A percentile compares a stretch with the other conserved stretches of the same genome.
Conservation (phyloP, 2,113 vertebrate species). For the Tragelaphus buxtoni region DNA sequence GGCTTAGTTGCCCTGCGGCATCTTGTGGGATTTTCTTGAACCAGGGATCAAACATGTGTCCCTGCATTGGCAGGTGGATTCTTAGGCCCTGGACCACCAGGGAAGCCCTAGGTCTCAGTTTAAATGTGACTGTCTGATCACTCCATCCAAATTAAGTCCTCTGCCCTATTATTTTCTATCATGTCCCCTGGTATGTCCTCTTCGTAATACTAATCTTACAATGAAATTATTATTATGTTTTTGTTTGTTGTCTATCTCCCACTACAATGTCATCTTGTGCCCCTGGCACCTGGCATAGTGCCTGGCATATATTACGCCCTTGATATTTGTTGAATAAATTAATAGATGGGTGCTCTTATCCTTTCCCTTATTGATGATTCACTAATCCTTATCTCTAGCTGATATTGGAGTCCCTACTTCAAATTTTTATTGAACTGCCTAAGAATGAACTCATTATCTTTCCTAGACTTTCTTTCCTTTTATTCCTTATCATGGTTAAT, state of each 20-base stretch:
- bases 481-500: not conserved
- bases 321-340: not conserved
- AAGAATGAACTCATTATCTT: slow-evolving; percentile 10
- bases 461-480: not conserved
- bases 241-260: not conserved
- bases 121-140: not conserved
- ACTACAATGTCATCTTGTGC: not conserved
- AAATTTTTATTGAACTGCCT: not conserved
- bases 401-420: not conserved
- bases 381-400: not conserved
- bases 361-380: not conserved
- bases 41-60: not conserved
- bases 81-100: not conserved
- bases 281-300: not conserved
- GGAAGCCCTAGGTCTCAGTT: not conserved
- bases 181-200: not conserved
- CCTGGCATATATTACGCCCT: not conserved
- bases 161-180: not conserved
- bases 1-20: not conserved
- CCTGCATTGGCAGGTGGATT: not conserved
- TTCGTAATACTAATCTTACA: not conserved
- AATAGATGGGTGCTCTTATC: not conserved
- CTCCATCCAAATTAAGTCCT: not conserved
- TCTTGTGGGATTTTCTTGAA: not conserved
- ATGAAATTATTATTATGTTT: not conserved